phyloP scores from a whole-genome alignment of 2,888 invertebrate species.

The Galerucella nymphaeae region DNA sequence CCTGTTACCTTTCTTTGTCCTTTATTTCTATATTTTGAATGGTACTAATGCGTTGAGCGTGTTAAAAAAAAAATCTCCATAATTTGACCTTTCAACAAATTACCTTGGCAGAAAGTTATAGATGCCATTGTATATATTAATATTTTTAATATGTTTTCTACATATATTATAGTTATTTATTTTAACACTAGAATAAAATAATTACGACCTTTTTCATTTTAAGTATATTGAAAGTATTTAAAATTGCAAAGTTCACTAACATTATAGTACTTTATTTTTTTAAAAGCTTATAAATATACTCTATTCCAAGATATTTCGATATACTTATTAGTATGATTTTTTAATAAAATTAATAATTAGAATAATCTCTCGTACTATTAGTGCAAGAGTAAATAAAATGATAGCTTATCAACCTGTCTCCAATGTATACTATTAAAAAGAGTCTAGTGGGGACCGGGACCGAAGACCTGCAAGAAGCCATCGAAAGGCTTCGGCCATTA shows the following conservation, averaged over 20 bases:
- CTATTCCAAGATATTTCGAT: too few species aligned
- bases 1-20: not conserved
- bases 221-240: too few species aligned
- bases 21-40: not conserved
- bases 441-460: not conserved
- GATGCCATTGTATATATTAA: not conserved
- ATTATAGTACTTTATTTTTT: too few species aligned
- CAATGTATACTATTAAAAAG: not conserved
- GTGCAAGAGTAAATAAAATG: constrained; percentile 1
- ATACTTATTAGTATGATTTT: too few species aligned
- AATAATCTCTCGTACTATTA: not conserved
- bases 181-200: too few species aligned
- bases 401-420: constrained; percentile 16
- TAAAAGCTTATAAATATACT: too few species aligned
- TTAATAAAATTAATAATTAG: not conserved
- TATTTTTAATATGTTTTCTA: not conserved
- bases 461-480: constrained; percentile 20
- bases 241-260: too few species aligned
- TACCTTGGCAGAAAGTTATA: not conserved
- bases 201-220: too few species aligned
- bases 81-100: not conserved
- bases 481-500: constrained; percentile 23
- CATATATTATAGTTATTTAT: not conserved
- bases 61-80: not conserved
- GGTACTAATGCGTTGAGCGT: not conserved